Base-by-base conservation (phyloP, 2,113 vertebrate genomes). In the Malurus elegans region DNA sequence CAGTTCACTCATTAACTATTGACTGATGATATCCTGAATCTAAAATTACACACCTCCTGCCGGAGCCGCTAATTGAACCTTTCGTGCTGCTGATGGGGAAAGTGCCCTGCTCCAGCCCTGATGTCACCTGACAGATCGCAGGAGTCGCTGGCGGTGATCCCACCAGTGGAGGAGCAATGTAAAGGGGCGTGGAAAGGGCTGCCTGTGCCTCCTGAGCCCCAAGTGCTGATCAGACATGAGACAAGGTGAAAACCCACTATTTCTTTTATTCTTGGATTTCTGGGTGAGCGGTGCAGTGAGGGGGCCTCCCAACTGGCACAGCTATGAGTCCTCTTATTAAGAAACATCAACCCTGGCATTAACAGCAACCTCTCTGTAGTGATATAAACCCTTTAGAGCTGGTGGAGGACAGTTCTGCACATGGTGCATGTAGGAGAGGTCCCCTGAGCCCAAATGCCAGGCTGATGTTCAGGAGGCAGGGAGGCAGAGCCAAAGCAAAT, bases 1-100 rank as follows among this genome's bases (percentile, higher is more conserved):
- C 96, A 96, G 93, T 94, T 96, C 92, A 48, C 96, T 97, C 95
- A 91, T 96, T 96, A 97, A 76, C 92, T 48, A 91, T 88, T 83
- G 97, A 92, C 96, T 96, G 97, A 97, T 96, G 96, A 97, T 95
- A 95, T 87, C 90, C 96, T 92, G 97, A 94, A 97, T 96, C 92
- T 96, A 78, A 96, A 97, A 97, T 97, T 94, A 94, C 38, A 93
- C 87, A 91, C 93, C 96, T 95, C 96, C 93, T 94, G 82, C 92
- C 0, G 16, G 81, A 92, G 91, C 1, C 28, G 72, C 92, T 97
- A 96, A 97, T 97, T 97, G 96, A 96, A 79, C 95, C 92, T 95
- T 95, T 96, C 91, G 54, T 70, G 84, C 76, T 88, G 86, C 72
- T 82, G 91, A 90, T 78, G 87, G 88, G 91, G 86, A 82, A 88